Evolutionary conservation across 2,113 vertebrate genomes (phyloP), one percentile per base, ranked within the genome.

Genomic region (Xiphias gladius): DNA sequence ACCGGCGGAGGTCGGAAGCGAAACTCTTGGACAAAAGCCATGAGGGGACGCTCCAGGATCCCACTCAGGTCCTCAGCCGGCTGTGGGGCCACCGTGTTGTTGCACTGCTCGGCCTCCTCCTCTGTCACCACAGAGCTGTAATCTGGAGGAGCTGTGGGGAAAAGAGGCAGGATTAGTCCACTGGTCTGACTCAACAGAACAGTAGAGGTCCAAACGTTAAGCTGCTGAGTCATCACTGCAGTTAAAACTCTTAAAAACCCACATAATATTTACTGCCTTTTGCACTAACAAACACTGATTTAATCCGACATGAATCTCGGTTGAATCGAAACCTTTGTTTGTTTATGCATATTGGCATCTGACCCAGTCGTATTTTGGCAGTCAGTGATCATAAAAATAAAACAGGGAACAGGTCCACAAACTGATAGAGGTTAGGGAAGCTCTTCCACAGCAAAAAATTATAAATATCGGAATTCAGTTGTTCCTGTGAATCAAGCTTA

Each of bases 1-100:
- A 99, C 94, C 0, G 98, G 98, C 0, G 98, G 98, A 0, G 98
- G 98, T 58, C 96, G 89, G 92, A 96, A 97, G 73, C 98, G 97
- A 75, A 98, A 99, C 75, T 99, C 98, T 73, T 97, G 97, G 62
- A 99, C 94, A 43, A 97, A 99, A 48, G 97, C 92, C 0, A 96
- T 96, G 90, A 97, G 97, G 0, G 97, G 96, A 30, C 96, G 94
- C 73, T 96, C 96, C 2, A 96, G 84, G 76, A 96, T 90, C 6
- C 90, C 80, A 0, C 91, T 84, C 4, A 96, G 94, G 2, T 93
- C 95, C 0, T 94, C 95, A 4, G 89, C 93, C 0, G 82, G 85
- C 7, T 88, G 92, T 0, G 87, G 89, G 0, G 87, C 88, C 13
- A 84, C 84, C 9, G 93, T 28, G 20, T 59, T 92, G 83, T 63